Evolutionary conservation across 2,113 vertebrate species (phyloP), one percentile per base, ranked within the genome.

Genomic region (Rhynchomys soricoides): DNA sequence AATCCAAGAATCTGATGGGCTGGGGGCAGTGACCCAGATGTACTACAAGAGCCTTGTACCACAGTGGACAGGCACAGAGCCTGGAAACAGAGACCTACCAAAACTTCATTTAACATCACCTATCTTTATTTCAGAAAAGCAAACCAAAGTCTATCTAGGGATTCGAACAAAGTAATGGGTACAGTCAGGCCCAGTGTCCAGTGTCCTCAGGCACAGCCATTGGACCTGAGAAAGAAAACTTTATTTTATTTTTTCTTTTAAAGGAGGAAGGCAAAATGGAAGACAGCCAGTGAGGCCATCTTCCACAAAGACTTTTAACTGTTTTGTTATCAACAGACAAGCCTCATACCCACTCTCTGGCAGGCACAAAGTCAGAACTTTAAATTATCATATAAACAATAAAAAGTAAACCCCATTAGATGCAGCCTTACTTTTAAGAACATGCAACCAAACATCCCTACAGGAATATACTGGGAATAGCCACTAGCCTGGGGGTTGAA

Each of bases 11-110:
- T 40, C 82, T 3, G n/a, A 52, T 0, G 37, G 43, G 57, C 45
- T 16, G 34, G 40, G 11, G 43, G 45, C 34, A 29, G 50, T 3
- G 13, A 48, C 55, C 10, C 0, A 62, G 24, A 22, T 3, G 1
- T 66, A 57, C 43, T 0, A 7, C 3, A 22, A 10, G 83, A 81
- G 21, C 12, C 22, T 11, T 31, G 64, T 1, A 10, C 40, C 19
- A 13, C 66, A 1, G 1, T 0, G 0, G 5, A 34, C 5, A 86
- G 6, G 7, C 64, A 19, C 0, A 52, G 11, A 64, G 48, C 55
- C 77, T 52, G 78, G 52, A 89, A 83, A 17, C 0, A 43, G 19
- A 71, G 15, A 8, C 15, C 12, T 26, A 29, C 45, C 29, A 37
- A 48, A 15, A 3, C 10, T 22, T 37, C 5, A 7, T 40, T 9